phyloP scores from a whole-genome alignment of 2,797 vertebrate genomes.

The Sebastes nivosus region DNA sequence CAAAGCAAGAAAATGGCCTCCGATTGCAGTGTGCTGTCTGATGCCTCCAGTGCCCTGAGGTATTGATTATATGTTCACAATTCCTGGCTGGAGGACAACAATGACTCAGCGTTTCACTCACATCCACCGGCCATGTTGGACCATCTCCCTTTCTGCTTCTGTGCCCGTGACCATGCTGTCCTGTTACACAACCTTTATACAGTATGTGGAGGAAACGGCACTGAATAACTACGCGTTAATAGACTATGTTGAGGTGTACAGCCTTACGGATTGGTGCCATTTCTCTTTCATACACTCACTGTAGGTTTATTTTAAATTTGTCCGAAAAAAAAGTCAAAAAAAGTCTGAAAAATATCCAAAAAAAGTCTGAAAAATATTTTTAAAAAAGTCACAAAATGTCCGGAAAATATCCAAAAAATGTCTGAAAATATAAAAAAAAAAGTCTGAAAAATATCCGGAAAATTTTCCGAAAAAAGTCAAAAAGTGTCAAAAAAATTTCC shows the following conservation, averaged over 20 bases:
- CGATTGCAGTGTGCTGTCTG: constrained; percentile 27
- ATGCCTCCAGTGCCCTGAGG: constrained; percentile 35
- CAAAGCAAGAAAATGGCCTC: constrained; percentile 33
- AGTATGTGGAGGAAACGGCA: not conserved
- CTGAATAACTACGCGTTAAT: not conserved
- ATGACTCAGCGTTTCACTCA: constrained; percentile 60
- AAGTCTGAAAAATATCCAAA: too few species aligned
- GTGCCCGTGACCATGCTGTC: not conserved
- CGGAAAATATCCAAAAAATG: too few species aligned
- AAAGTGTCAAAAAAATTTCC: too few species aligned
- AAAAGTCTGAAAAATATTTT: too few species aligned
- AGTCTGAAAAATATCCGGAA: too few species aligned
- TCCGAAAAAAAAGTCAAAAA: not conserved
- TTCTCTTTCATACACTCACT: not conserved
- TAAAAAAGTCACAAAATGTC: too few species aligned
- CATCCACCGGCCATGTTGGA: not conserved
- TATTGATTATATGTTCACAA: constrained; percentile 64
- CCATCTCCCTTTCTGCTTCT: not conserved
- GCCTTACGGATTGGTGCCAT: not conserved
- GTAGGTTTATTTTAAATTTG: not conserved
- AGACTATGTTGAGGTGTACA: not conserved
- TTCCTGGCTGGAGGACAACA: constrained; percentile 38
- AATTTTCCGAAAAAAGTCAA: too few species aligned
- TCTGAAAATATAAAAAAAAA: too few species aligned
- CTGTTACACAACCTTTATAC: not conserved